These are phyloP conservation scores for Holothuria glaberrima DNA, from an alignment of 35 echinoderm and acorn worm species.

Conservation along the genomic window DNA sequence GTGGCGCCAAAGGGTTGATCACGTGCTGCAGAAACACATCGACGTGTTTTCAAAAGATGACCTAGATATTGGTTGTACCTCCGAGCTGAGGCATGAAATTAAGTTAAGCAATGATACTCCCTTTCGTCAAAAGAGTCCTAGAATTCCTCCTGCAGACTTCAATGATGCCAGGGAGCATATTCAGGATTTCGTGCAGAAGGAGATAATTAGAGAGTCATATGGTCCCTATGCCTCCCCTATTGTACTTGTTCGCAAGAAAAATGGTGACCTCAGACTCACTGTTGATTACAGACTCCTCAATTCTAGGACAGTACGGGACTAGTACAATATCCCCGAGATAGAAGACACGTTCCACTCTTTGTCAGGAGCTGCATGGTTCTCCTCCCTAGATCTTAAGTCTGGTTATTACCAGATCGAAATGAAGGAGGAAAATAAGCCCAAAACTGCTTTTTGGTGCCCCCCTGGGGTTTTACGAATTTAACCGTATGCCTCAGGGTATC, in stretches of 20 bases:
- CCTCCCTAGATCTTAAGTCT: slow-evolving; percentile 74
- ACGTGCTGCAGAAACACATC: background rate
- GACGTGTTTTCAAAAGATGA: slow-evolving; percentile 66
- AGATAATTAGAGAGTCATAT: slow-evolving; percentile 69
- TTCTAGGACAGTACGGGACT: slow-evolving; percentile 65
- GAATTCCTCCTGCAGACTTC: slow-evolving; percentile 65
- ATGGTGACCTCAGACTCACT: slow-evolving; percentile 55
- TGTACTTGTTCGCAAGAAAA: slow-evolving; percentile 56
- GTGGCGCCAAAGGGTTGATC: slow-evolving; percentile 7
- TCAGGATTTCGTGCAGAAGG: slow-evolving; percentile 57
- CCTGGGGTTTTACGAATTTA: slow-evolving; percentile 64
- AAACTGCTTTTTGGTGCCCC: slow-evolving; percentile 82
- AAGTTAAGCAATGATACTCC: slow-evolving; percentile 59
- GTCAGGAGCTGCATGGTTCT: slow-evolving; percentile 63
- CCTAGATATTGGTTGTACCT: slow-evolving; percentile 70
- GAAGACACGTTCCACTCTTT: slow-evolving; percentile 75
- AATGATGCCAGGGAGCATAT: slow-evolving; percentile 53
- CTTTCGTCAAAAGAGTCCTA: slow-evolving; percentile 47
- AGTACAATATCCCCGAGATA: slow-evolving; percentile 72
- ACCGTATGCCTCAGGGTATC: slow-evolving; percentile 77
- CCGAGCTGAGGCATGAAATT: slow-evolving; percentile 61
- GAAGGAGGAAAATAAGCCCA: slow-evolving; percentile 60
- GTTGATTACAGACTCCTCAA: slow-evolving; percentile 69
- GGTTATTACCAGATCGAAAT: slow-evolving; percentile 87
- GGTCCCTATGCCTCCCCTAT: slow-evolving; percentile 57